phyloP scores from a whole-genome alignment of 1,140 invertebrate genomes.

The Drosophila paulistorum region DNA sequence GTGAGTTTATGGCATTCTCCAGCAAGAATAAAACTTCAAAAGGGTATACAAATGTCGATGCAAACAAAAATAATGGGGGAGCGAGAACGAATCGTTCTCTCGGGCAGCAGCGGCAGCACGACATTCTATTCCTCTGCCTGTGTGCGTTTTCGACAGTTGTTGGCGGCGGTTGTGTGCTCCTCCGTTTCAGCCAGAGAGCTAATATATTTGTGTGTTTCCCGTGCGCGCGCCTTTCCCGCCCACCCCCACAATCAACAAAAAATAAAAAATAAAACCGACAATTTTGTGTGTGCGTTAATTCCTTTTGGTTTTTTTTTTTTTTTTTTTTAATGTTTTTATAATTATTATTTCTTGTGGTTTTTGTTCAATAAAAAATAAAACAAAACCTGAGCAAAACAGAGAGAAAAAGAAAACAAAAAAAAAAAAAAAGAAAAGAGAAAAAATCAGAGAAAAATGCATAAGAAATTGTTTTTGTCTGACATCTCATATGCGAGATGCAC shows the following conservation, averaged over 20 bases:
- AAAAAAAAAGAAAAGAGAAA: not conserved
- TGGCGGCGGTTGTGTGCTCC: constrained; percentile 67
- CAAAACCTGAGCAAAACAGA: not conserved
- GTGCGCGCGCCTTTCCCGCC: constrained; percentile 32
- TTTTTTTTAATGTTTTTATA: constrained; percentile 67
- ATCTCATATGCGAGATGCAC: constrained; percentile 1
- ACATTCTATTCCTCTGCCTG: constrained; percentile 53
- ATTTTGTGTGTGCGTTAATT: constrained; percentile 1
- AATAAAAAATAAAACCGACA: constrained; percentile 35
- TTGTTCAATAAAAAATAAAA: not conserved
- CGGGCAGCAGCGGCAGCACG: too few species aligned
- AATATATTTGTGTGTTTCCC: constrained; percentile 44
- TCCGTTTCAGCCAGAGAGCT: constrained; percentile 47
- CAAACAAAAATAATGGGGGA: not conserved
- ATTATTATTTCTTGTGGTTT: constrained; percentile 40
- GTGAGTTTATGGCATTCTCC: too few species aligned
- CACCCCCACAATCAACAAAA: constrained; percentile 20
- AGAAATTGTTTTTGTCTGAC: constrained; percentile 4
- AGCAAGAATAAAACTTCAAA: not conserved
- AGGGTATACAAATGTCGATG: not conserved
- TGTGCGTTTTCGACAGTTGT: constrained; percentile 75
- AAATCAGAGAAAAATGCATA: constrained; percentile 7
- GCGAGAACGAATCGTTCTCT: constrained; percentile 4
- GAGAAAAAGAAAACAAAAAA: not conserved
- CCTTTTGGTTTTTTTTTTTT: constrained; percentile 14